Base-by-base conservation (phyloP, 2,113 vertebrate species). In the Melanerpes aurifrons region DNA sequence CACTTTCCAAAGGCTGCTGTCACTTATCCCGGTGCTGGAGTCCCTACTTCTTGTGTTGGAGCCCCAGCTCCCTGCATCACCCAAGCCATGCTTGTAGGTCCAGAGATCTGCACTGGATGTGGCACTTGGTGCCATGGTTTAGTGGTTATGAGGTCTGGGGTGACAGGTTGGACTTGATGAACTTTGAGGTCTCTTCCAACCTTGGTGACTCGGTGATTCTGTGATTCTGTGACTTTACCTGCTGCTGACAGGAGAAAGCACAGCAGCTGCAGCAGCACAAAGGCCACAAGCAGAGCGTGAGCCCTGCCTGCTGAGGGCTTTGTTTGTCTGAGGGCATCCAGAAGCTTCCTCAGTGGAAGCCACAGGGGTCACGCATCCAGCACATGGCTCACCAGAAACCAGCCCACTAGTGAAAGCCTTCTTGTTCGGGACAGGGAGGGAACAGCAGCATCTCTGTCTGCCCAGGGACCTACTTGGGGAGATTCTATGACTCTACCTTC, bases 341-440 rank as follows among this genome's bases (percentile, higher is more conserved):
- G 84, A 93, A 83, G 24, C 86, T 95, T 92, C 94, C 75, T 86
- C 76, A 86, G 85, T 54, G 82, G 75, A 95, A 97, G 93, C 59
- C 81, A 90, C 64, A 83, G 90, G 92, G 88, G 72, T 84, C 75
- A 82, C 0, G 5, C 37, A 66, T 76, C 84, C 78, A 96, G 87
- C 86, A 94, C 87, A 24, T 58, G 90, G 80, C 82, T 70, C 31
- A 10, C 69, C 72, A 94, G 85, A 86, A 96, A 92, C 28, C 76
- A 93, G 82, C 58, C 82, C 59, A 9, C 73, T 89, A 58, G 82
- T 83, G 45, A 93, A 91, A 93, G 71, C 88, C 93, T 89, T 87
- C 92, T 93, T 57, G n/a, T 79, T 88, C 73, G 77, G 11, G 81
- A 37, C 20, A 66, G 63, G 16, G 75, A 2, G 5, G 53, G 79